Base-by-base conservation (phyloP, 1,140 invertebrate genomes). In the Drosophila guanche region DNA sequence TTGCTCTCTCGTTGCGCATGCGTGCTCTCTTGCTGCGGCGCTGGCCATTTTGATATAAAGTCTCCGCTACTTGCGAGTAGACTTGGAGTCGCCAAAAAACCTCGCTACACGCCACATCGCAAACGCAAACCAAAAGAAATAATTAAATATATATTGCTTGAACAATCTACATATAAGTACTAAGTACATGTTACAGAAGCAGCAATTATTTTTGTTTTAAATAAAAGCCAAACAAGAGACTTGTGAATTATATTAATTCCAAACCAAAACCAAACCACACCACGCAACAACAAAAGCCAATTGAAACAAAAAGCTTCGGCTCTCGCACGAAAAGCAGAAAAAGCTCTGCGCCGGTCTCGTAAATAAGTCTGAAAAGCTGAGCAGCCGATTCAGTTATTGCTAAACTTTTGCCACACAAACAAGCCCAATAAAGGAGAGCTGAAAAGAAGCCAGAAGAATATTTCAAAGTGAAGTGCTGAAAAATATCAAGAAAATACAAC, bases 61-160 rank as follows among this genome's bases (percentile, higher is more conserved):
- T 77, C 55, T 14, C 52, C 65, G 55, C 50, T 74, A 68, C 69
- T 75, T 67, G 67, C 76, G 65, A 63, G 85, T 77, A 91, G 90
- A 91, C 90, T 71, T 74, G 85, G 73, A 91, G 90, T 91, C 90
- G 90, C 90, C 90, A 80, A 69, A 75, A 55, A 33, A 76, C 76
- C 76, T 80, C 75, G 76, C 66, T 58, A 81, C 72, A 63, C 57
- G 62, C 57, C 41, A 69, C 76, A 86, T 73, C 60, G 46, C 41
- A 48, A 62, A 52, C 53, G 22, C 45, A 41, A 41, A 53, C 41
- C 41, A 41, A 29, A 29, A 47, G 66, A 40, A 76, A 50, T 51
- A 29, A 77, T 2, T 54, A 65, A 52, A 65, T 57, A 45, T 42
- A 63, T 68, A 67, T 37, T 37, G 33, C 33, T 37, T 37, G 33